Evolutionary conservation across 2,113 vertebrate species (phyloP).

Genomic region (Halcyon senegalensis): DNA sequence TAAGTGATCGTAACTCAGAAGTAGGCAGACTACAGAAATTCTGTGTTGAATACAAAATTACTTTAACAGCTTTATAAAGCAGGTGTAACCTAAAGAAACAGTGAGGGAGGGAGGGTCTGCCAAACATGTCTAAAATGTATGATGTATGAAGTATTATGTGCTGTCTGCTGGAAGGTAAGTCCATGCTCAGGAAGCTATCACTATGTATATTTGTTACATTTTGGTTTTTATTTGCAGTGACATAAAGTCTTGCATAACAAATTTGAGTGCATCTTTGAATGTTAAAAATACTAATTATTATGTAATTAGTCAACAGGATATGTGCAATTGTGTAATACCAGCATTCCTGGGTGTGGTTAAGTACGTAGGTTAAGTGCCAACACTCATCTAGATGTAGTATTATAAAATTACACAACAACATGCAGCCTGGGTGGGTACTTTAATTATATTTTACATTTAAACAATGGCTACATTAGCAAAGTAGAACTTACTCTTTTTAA

Average conservation of each 20-base stretch:
- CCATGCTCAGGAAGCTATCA: background rate
- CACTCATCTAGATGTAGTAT: conserved; percentile 57
- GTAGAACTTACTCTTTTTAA: conserved; percentile 36
- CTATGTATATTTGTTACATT: background rate
- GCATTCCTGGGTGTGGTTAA: conserved; percentile 65
- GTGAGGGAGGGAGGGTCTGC: background rate
- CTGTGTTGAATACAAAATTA: background rate
- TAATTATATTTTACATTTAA: conserved; percentile 71
- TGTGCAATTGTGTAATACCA: conserved; percentile 70
- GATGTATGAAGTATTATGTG: background rate
- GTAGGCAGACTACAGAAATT: background rate
- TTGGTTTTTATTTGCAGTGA: conserved; percentile 20
- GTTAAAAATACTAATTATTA: conserved; percentile 71
- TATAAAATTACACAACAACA: conserved; percentile 65
- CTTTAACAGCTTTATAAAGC: background rate
- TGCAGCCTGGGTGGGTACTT: conserved; percentile 49
- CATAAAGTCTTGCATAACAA: conserved; percentile 48
- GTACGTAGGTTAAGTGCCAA: conserved; percentile 62
- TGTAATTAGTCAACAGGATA: conserved; percentile 74
- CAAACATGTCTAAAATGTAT: background rate
- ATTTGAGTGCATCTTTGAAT: conserved; percentile 64
- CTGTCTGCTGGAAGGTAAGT: background rate
- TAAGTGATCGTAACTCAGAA: background rate
- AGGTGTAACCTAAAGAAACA: background rate
- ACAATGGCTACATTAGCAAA: conserved; percentile 61